Conservation (phyloP, 2,888 invertebrate species). For the Pseudanteris insignis region DNA sequence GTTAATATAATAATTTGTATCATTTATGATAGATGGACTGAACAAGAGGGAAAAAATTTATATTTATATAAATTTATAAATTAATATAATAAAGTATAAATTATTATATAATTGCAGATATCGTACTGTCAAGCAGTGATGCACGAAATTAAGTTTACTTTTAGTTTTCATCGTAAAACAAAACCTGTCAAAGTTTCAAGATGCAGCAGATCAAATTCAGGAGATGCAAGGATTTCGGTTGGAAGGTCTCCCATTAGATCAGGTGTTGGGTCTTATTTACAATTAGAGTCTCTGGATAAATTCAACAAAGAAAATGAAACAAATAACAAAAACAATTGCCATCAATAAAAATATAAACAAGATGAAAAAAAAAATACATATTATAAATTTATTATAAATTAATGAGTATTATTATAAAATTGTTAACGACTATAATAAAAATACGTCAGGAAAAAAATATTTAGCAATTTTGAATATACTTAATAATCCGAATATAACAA, state of each 20-base stretch:
- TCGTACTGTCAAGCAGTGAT: conserved; percentile 75
- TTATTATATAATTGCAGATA: conserved; percentile 69
- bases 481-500: too few species aligned
- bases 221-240: conserved; percentile 51
- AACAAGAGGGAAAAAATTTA: neutral
- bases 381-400: too few species aligned
- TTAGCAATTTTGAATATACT: too few species aligned
- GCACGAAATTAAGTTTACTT: conserved; percentile 76
- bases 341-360: too few species aligned
- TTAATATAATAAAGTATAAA: neutral
- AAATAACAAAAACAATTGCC: too few species aligned
- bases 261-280: conserved; percentile 58
- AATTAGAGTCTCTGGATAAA: conserved; percentile 58
- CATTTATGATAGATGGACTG: neutral
- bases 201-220: conserved; percentile 48
- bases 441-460: too few species aligned
- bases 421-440: too few species aligned
- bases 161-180: conserved; percentile 77
- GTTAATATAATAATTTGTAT: conserved; percentile 69
- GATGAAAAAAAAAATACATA: too few species aligned
- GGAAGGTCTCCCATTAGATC: conserved; percentile 49
- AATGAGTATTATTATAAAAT: too few species aligned
- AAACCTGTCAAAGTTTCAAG: conserved; percentile 72
- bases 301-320: conserved; percentile 55
- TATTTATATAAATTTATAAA: neutral